Conservation (phyloP, 2,113 vertebrate species). For the Dunckerocampus dactyliophorus region DNA sequence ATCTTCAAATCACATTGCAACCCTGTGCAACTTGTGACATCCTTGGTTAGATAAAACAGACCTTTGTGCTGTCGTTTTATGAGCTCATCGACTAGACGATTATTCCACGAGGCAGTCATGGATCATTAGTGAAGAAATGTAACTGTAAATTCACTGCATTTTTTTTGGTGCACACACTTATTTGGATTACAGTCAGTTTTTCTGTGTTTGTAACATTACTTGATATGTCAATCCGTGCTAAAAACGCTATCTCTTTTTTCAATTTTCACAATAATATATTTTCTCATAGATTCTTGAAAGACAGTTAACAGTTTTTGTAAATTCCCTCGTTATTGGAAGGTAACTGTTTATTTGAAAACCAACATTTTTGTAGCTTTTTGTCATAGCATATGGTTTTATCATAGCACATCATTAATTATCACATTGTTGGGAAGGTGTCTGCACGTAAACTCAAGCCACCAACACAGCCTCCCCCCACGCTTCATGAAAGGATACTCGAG, state of each 20-base stretch:
- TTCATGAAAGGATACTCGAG: conserved; percentile 93
- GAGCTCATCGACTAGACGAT: not conserved
- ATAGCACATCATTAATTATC: not conserved
- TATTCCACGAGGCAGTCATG: not conserved
- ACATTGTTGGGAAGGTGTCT: conserved; percentile 72
- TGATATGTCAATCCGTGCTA: too few relatives aligned
- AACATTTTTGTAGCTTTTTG: not conserved
- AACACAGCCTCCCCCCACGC: conserved; percentile 84
- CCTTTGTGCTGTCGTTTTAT: not conserved
- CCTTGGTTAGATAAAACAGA: not conserved
- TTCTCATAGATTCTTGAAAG: too few relatives aligned
- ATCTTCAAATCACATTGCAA: not conserved
- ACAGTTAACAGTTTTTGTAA: too few relatives aligned
- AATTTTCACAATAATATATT: too few relatives aligned
- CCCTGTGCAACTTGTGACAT: not conserved
- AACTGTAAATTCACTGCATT: too few relatives aligned
- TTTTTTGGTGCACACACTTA: too few relatives aligned
- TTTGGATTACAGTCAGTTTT: too few relatives aligned
- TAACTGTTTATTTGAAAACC: too few relatives aligned
- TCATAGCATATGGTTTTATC: not conserved
- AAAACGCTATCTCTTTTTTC: too few relatives aligned
- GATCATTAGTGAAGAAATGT: too few relatives aligned
- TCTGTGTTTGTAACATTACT: too few relatives aligned
- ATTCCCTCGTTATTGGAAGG: too few relatives aligned
- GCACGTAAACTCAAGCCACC: conserved; percentile 94